A percentile compares a stretch with the other conserved stretches of the same genome.
phyloP scores from a whole-genome alignment of 2,888 invertebrate species.

The Hypomecis atomaria region DNA sequence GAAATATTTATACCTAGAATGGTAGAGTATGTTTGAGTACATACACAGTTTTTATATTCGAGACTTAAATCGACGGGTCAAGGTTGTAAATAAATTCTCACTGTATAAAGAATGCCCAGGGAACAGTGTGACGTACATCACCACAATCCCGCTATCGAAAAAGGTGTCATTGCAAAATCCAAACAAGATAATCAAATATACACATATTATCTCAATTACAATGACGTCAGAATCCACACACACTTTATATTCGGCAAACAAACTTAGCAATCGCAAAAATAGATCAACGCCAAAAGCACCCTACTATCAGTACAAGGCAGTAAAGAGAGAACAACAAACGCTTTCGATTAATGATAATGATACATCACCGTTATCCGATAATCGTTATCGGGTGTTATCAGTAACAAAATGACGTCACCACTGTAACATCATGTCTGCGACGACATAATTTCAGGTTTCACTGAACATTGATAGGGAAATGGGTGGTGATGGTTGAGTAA shows the following conservation, averaged over 20 bases:
- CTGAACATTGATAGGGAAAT: constrained; percentile 41
- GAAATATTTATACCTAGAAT: no score
- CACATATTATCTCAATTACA: neutral
- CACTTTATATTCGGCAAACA: neutral
- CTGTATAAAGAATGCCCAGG: no score
- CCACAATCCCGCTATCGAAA: no score
- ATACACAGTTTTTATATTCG: no score
- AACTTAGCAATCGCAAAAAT: constrained; percentile 12
- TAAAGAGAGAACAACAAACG: constrained; percentile 60
- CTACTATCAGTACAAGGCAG: constrained; percentile 35
- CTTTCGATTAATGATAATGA: constrained; percentile 78
- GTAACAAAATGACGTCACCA: constrained; percentile 63
- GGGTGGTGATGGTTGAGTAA: constrained; percentile 28
- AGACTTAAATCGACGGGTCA: no score
- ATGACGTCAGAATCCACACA: constrained; percentile 2
- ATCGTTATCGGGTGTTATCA: constrained; percentile 52
- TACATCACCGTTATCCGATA: constrained; percentile 77
- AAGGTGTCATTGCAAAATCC: no score
- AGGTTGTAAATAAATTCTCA: no score
- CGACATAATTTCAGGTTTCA: constrained; percentile 44
- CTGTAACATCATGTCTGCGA: constrained; percentile 49
- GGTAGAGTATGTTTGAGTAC: no score
- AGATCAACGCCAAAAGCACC: constrained; percentile 17
- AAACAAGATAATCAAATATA: neutral
- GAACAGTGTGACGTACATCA: no score